Conservation (phyloP, 2,113 vertebrate genomes). For the Eulemur macaco region DNA sequence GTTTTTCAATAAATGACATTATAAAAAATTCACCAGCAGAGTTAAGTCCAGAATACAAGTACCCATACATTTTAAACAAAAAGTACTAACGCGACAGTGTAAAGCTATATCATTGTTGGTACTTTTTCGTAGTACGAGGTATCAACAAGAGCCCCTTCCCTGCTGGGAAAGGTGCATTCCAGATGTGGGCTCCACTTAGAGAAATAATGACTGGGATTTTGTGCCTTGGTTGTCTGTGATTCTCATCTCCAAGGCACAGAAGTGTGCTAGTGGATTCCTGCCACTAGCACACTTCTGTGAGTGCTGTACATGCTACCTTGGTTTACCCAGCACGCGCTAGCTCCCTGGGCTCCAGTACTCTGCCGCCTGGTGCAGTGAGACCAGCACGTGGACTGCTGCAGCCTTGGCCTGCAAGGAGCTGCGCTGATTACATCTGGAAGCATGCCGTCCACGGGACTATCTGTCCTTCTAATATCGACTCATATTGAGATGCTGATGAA, state of each 20-base stretch:
- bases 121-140: background rate
- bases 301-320: background rate
- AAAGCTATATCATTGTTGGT: background rate
- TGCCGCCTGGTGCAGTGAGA: background rate
- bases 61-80: background rate
- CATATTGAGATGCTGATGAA: background rate
- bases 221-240: background rate
- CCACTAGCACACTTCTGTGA: background rate
- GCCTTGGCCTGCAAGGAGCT: background rate
- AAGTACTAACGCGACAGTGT: background rate
- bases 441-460: background rate
- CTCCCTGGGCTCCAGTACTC: background rate
- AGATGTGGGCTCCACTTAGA: background rate
- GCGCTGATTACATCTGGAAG: background rate
- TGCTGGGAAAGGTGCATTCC: background rate
- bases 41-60: background rate
- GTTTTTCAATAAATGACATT: constrained; percentile 28
- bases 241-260: background rate
- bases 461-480: background rate
- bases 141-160: too few relatives aligned
- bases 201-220: background rate
- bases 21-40: constrained; percentile 60
- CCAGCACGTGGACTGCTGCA: background rate
- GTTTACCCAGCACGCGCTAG: background rate
- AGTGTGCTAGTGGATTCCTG: background rate